Evolutionary conservation across 2,888 invertebrate genomes (phyloP).

Genomic region (Leptarthrus brevirostris): DNA sequence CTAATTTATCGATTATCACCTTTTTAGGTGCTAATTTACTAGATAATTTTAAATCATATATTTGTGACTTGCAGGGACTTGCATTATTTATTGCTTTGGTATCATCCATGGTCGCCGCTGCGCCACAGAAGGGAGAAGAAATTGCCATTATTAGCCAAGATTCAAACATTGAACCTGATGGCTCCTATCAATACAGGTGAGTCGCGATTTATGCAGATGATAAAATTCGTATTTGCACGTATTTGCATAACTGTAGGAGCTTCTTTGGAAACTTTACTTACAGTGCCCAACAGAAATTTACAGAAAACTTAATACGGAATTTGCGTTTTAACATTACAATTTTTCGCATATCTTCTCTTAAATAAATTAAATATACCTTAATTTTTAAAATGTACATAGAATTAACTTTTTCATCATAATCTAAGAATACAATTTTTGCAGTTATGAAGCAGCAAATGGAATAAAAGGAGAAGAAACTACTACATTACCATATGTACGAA

Average conservation of each 20-base stretch:
- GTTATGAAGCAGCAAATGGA: slow-evolving; percentile 84
- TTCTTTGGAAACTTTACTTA: background rate
- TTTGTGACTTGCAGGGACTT: slow-evolving; percentile 60
- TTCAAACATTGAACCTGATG: slow-evolving; percentile 78
- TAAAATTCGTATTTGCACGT: background rate
- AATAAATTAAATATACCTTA: too few species aligned
- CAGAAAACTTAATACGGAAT: too few species aligned
- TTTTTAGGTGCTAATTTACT: slow-evolving; percentile 21
- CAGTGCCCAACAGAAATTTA: background rate
- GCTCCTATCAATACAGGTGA: slow-evolving; percentile 79
- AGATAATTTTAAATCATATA: slow-evolving; percentile 50
- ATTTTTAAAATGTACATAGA: too few species aligned
- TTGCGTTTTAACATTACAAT: too few species aligned
- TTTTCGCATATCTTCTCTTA: too few species aligned
- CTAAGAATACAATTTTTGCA: slow-evolving; percentile 62
- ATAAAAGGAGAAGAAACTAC: slow-evolving; percentile 83
- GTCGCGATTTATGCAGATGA: slow-evolving; percentile 50
- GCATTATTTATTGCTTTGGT: slow-evolving; percentile 59
- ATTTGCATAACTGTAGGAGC: slow-evolving; percentile 56
- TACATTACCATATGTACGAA: slow-evolving; percentile 76
- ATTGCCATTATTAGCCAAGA: slow-evolving; percentile 77
- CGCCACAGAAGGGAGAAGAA: slow-evolving; percentile 71
- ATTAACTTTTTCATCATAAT: too few species aligned
- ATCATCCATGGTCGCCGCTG: slow-evolving; percentile 66
- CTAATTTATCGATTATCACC: slow-evolving; percentile 34